Conservation (phyloP, 2,113 vertebrate species). For the Arizona elegans region DNA sequence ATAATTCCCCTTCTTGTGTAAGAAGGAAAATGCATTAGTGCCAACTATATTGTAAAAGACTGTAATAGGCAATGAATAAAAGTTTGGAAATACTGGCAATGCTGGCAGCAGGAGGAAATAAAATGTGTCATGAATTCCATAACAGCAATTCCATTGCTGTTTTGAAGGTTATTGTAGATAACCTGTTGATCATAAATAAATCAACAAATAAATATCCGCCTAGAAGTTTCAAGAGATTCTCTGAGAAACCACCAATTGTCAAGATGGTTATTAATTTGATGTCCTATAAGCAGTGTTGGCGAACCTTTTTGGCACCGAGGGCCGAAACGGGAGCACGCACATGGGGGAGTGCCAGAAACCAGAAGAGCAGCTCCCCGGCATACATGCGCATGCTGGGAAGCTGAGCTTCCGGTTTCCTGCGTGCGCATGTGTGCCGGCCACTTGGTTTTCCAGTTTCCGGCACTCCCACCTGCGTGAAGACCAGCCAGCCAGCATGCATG, state of each 20-base stretch:
- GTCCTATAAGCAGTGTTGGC: slow-evolving; percentile 25
- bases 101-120: slow-evolving; percentile 53
- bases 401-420: too few relatives aligned
- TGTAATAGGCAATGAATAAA: slow-evolving; percentile 23
- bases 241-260: slow-evolving; percentile 45
- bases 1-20: background rate
- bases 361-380: too few relatives aligned
- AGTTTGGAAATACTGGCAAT: slow-evolving; percentile 24
- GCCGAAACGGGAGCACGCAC: too few relatives aligned
- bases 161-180: too few relatives aligned
- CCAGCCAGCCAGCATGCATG: too few relatives aligned
- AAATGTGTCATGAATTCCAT: slow-evolving; percentile 57
- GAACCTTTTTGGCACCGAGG: too few relatives aligned
- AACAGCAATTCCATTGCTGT: slow-evolving; percentile 14
- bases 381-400: too few relatives aligned
- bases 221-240: slow-evolving; percentile 60
- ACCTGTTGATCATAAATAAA: too few relatives aligned
- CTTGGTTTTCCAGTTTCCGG: too few relatives aligned
- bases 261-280: slow-evolving; percentile 61
- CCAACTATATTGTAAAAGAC: slow-evolving; percentile 29
- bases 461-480: too few relatives aligned
- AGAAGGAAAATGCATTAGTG: slow-evolving; percentile 7
- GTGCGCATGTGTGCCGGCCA: too few relatives aligned
- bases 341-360: too few relatives aligned
- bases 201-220: slow-evolving; percentile 56